Percentiles rank a stretch among this genome's conserved stretches.
Conservation (phyloP, 2,888 invertebrate genomes). For the Eupithecia abbreviata region DNA sequence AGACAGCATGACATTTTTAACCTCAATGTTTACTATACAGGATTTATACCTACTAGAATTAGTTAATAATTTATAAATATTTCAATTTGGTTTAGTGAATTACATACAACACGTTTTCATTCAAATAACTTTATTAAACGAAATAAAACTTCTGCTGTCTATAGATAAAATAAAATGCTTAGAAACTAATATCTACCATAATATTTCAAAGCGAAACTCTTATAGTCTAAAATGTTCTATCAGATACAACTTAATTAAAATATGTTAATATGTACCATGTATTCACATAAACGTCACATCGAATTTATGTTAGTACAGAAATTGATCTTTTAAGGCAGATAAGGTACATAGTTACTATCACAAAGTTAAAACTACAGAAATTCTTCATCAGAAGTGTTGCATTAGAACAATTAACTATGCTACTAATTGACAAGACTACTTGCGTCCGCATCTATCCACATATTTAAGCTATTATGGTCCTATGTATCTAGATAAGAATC, state of each 20-base stretch:
- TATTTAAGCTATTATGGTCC: background rate
- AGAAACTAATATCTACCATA: background rate
- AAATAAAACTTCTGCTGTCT: conserved; percentile 6
- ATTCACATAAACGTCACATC: background rate
- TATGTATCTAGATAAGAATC: background rate
- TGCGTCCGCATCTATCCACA: background rate
- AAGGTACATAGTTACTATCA: conserved; percentile 11
- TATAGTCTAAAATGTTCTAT: background rate
- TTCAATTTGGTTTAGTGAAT: conserved; percentile 40
- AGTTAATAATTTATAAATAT: conserved; percentile 16
- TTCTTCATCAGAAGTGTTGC: background rate
- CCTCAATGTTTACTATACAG: background rate
- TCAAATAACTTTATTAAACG: conserved; percentile 19
- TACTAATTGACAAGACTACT: conserved; percentile 5
- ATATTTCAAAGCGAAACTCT: background rate
- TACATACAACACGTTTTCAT: conserved; percentile 33
- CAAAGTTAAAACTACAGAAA: conserved; percentile 14
- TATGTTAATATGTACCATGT: background rate
- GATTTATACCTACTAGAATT: conserved; percentile 8
- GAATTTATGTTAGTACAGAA: background rate
- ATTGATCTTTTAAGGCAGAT: conserved; percentile 17
- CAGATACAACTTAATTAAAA: background rate
- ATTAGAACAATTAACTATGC: background rate
- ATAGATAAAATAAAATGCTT: background rate
- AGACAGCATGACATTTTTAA: background rate